phyloP scores from a whole-genome alignment of 2,888 invertebrate species.

The Mesodorylaimus sp. region DNA sequence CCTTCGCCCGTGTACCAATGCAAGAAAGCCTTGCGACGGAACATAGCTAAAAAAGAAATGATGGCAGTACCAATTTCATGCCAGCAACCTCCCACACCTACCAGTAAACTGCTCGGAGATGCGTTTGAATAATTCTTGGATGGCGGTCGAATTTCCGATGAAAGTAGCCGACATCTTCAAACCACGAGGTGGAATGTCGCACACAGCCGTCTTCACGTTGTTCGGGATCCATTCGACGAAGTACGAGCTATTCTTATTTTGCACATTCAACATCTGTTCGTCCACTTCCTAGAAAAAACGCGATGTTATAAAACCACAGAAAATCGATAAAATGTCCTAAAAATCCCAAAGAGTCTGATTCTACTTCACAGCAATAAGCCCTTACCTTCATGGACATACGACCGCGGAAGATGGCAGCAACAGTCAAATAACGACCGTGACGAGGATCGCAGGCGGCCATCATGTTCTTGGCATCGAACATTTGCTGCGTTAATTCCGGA shows the following conservation, averaged over 20 bases:
- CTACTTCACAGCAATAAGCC: no score
- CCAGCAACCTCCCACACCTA: conserved; percentile 6
- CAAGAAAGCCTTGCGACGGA: conserved; percentile 82
- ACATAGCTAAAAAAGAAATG: conserved; percentile 69
- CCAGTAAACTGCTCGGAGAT: conserved; percentile 59
- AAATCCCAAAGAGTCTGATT: no score
- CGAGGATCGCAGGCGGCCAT: conserved; percentile 40
- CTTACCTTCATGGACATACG: conserved; percentile 41
- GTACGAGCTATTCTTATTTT: conserved; percentile 73
- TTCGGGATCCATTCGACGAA: conserved; percentile 79
- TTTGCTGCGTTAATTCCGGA: conserved; percentile 53
- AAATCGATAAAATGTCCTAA: no score
- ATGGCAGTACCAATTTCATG: background rate
- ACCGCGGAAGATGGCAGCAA: conserved; percentile 41
- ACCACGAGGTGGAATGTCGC: conserved; percentile 76
- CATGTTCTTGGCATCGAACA: conserved; percentile 45
- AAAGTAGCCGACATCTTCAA: conserved; percentile 76
- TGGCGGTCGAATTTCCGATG: conserved; percentile 67
- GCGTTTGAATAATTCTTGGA: conserved; percentile 67
- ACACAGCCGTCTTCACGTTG: conserved; percentile 79
- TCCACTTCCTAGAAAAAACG: conserved; percentile 42
- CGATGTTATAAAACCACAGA: no score
- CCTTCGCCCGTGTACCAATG: conserved; percentile 96
- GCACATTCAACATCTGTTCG: conserved; percentile 78
- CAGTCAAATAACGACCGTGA: conserved; percentile 39